A percentile compares a stretch with the other conserved stretches of the same genome.
These are phyloP conservation scores for Tetranychus piercei DNA, from an alignment of 2,888 invertebrate species.

Conservation along the genomic window DNA sequence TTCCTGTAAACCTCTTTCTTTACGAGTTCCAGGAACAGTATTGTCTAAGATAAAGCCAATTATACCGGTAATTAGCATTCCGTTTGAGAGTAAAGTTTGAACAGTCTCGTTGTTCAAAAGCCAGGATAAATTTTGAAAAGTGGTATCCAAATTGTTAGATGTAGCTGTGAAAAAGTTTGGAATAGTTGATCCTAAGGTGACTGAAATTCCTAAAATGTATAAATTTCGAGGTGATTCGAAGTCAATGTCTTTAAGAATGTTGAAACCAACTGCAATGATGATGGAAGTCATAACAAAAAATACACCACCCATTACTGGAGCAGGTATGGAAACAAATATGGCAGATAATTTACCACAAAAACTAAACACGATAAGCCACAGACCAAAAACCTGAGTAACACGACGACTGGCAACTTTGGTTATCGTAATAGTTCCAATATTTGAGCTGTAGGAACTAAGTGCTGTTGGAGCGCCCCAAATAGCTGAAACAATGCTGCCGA, in stretches of 20 bases:
- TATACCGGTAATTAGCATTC: slow-evolving; percentile 54
- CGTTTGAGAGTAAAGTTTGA: slow-evolving; percentile 45
- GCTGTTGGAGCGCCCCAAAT: slow-evolving; percentile 36
- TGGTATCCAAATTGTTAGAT: not conserved
- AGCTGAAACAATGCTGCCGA: slow-evolving; percentile 36
- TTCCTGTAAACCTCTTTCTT: not conserved
- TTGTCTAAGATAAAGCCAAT: slow-evolving; percentile 54
- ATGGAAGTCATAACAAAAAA: slow-evolving; percentile 32
- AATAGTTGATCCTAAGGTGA: slow-evolving; percentile 55
- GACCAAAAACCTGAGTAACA: slow-evolving; percentile 14
- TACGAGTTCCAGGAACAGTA: slow-evolving; percentile 46
- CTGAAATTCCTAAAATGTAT: slow-evolving; percentile 66
- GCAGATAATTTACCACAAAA: slow-evolving; percentile 32
- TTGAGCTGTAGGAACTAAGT: slow-evolving; percentile 38
- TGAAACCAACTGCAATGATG: slow-evolving; percentile 37
- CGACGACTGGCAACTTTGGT: slow-evolving; percentile 21
- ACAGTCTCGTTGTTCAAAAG: not conserved
- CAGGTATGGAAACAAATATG: slow-evolving; percentile 30
- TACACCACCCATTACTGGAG: slow-evolving; percentile 36
- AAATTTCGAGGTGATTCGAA: slow-evolving; percentile 65
- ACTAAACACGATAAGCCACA: slow-evolving; percentile 28
- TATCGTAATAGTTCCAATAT: slow-evolving; percentile 31
- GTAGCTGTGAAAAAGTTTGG: slow-evolving; percentile 26
- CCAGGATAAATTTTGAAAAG: not conserved
- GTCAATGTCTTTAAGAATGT: slow-evolving; percentile 59